These are phyloP conservation scores for Glaucomys volans DNA, from an alignment of 2,113 vertebrate genomes.

Conservation along the genomic window DNA sequence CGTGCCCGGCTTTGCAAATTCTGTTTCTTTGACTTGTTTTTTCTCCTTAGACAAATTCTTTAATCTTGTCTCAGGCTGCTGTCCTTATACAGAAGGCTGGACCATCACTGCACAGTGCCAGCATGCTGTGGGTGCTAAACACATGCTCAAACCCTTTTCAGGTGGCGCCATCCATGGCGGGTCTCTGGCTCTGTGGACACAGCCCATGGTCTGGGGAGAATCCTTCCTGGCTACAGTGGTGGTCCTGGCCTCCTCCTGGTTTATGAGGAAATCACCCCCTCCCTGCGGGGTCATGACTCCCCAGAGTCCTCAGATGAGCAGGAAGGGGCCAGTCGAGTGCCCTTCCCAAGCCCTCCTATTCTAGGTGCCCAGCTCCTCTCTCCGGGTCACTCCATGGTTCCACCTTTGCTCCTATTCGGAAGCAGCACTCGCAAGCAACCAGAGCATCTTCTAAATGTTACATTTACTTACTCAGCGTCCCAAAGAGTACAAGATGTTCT, in stretches of 20 bases:
- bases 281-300: conserved; percentile 59
- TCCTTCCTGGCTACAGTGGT: neutral
- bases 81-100: neutral
- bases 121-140: fast-evolving
- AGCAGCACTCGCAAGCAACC: conserved; percentile 72
- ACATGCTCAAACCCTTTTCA: neutral
- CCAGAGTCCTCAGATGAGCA: conserved; percentile 73
- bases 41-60: neutral
- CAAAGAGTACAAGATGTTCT: conserved; percentile 79
- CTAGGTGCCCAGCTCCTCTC: neutral
- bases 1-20: too few species aligned
- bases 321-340: conserved; percentile 56
- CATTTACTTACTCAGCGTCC: conserved; percentile 70
- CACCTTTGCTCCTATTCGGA: conserved; percentile 71
- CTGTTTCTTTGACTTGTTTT: neutral
- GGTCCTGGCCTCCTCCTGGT: neutral
- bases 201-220: fast-evolving
- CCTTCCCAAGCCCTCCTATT: conserved; percentile 66
- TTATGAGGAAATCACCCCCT: conserved; percentile 71
- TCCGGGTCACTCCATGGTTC: conserved; percentile 64
- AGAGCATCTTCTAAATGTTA: conserved; percentile 77
- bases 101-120: fast-evolving
- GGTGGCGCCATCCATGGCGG: fast-evolving
- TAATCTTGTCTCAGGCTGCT: neutral
- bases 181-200: fast-evolving